These are phyloP conservation scores for Drosophila rellima DNA, from an alignment of 2,888 invertebrate genomes.

Conservation along the genomic window DNA sequence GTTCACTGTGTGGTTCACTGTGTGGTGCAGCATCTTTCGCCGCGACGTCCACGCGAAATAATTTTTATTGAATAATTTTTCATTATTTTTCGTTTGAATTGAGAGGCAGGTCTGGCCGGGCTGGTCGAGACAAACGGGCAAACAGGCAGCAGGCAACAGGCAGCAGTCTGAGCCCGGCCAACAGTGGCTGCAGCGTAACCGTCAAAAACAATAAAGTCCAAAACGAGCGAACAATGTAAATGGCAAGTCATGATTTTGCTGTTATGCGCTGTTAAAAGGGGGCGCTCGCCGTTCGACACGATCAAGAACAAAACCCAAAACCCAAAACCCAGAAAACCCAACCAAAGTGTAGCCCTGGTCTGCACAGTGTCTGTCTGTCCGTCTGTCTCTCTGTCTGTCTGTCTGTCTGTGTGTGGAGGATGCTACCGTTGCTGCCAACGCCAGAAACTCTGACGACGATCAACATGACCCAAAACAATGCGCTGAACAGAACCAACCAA, in stretches of 20 bases:
- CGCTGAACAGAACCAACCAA: conserved; percentile 62
- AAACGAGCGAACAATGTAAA: conserved; percentile 85
- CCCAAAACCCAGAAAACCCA: conserved; percentile 30
- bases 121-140: conserved; percentile 45
- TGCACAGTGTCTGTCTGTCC: conserved; percentile 33
- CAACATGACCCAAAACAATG: conserved; percentile 82
- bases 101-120: conserved; percentile 60
- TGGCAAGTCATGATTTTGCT: conserved; percentile 85
- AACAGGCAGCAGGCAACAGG: conserved; percentile 16
- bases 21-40: conserved; percentile 45
- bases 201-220: conserved; percentile 85
- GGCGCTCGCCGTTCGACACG: conserved; percentile 85
- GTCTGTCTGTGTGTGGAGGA: conserved; percentile 48
- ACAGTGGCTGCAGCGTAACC: conserved; percentile 49
- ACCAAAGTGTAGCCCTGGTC: conserved; percentile 49
- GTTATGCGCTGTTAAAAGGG: conserved; percentile 84
- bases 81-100: conserved; percentile 83
- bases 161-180: conserved; percentile 39
- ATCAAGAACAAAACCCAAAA: conserved; percentile 73
- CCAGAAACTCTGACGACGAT: conserved; percentile 62
- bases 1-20: conserved; percentile 1
- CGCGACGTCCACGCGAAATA: conserved; percentile 74
- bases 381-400: conserved; percentile 8
- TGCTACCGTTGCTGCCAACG: conserved; percentile 77
- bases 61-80: conserved; percentile 85